Evolutionary conservation across 2,888 invertebrate species (phyloP), one percentile per base, ranked within the genome.

Genomic region (Drosophila birchii): DNA sequence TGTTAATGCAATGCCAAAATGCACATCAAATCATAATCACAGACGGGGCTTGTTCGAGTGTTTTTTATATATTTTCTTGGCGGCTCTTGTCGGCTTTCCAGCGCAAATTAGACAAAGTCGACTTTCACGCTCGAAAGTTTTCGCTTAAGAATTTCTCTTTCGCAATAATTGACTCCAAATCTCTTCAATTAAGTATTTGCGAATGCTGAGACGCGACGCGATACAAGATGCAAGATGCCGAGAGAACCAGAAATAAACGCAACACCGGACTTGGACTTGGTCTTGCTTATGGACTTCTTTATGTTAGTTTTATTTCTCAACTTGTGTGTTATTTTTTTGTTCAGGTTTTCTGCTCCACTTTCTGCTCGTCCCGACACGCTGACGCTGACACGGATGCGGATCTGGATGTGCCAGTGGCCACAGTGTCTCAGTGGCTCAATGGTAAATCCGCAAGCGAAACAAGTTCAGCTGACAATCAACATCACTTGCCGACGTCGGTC

Each of bases 161-260:
- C 84, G 77, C 78, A 75, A 78, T 87, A 90, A 86, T 88, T 88
- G 89, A 81, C 90, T 76, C 83, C 72, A 84, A 87, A 85, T 86
- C 87, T 75, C 74, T 75, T 86, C 78, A 86, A 86, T 88, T 86
- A 86, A 88, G 63, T 74, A 80, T 68, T 68, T 82, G 80, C 67
- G 44, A 86, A 66, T 70, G 85, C 82, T 80, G 63, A 70, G 45
- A 68, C 39, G 47, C 55, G 56, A 64, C 74, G 60, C 69, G 69
- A 66, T 43, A 45, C 45, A 26, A 51, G 51, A 36, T 51, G 51
- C 51, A 51, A 53, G 51, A 53, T 51, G 51, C 39, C 76, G 55
- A 87, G 55, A 87, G 84, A 87, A 79, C 86, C 78, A 84, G 85
- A 84, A 79, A 81, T 72, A 68, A 74, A 78, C 73, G 62, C 60